Conservation (phyloP, 2,888 invertebrate genomes). For the Chrysomela aeneicollis region DNA sequence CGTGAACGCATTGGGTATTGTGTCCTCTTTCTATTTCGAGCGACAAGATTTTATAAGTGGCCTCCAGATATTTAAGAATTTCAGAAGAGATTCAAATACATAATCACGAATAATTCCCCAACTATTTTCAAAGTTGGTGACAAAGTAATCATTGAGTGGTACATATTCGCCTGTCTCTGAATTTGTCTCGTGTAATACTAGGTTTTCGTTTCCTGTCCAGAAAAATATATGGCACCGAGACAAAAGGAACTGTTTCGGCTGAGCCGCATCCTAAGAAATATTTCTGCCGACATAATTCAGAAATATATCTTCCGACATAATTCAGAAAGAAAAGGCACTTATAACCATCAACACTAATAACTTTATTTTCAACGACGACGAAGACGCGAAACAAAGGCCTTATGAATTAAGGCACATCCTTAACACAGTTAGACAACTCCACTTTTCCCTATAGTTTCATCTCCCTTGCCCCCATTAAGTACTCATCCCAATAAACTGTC, state of each 20-base stretch:
- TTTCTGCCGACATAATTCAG: background rate
- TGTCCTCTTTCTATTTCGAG: background rate
- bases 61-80: background rate
- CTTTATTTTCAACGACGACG: constrained; percentile 51
- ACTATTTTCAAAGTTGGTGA: too few species aligned
- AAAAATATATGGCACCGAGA: background rate
- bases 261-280: background rate
- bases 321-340: constrained; percentile 51
- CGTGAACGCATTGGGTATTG: background rate
- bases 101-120: too few species aligned
- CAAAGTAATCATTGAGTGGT: too few species aligned
- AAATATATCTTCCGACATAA: constrained; percentile 31
- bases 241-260: too few species aligned
- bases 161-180: too few species aligned
- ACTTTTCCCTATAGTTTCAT: constrained; percentile 2
- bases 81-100: background rate
- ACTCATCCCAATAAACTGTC: constrained; percentile 61
- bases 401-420: constrained; percentile 58
- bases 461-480: constrained; percentile 55
- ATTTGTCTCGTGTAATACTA: too few species aligned
- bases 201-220: too few species aligned
- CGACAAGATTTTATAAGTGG: background rate
- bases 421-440: constrained; percentile 55
- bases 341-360: constrained; percentile 53
- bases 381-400: constrained; percentile 57